Percentiles rank a stretch among this genome's conserved stretches.
Evolutionary conservation across 2,113 vertebrate species (phyloP).

Genomic region (Anguilla japonica): DNA sequence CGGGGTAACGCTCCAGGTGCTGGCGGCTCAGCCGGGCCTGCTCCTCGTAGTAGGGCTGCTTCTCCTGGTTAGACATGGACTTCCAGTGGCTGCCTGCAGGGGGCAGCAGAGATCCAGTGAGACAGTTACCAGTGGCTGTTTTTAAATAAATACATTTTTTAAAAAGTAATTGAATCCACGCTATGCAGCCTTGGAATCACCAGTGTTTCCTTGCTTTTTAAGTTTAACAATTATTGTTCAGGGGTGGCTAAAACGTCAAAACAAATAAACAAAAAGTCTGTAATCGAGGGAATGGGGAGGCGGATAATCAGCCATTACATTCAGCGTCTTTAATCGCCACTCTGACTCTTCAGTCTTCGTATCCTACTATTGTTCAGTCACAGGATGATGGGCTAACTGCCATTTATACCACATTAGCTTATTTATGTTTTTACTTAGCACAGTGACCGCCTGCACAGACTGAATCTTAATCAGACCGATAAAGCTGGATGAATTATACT

Average conservation of each 20-base stretch:
- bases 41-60: constrained; percentile 95
- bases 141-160: background rate
- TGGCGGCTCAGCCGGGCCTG: constrained; percentile 93
- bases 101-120: constrained; percentile 12
- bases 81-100: constrained; percentile 89
- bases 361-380: no score
- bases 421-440: no score
- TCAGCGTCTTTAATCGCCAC: background rate
- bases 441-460: no score
- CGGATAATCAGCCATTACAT: background rate
- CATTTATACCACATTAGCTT: no score
- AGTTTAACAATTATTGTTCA: no score
- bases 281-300: no score
- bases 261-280: no score
- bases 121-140: background rate
- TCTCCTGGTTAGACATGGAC: constrained; percentile 95
- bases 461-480: no score
- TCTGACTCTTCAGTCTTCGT: background rate
- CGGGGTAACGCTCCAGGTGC: constrained; percentile 95
- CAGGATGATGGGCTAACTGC: no score
- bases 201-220: no score
- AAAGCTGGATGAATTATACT: no score
- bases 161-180: background rate
- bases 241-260: no score
- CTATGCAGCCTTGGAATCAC: background rate